phyloP scores from a whole-genome alignment of 2,888 invertebrate genomes.

The Melanchra persicariae region DNA sequence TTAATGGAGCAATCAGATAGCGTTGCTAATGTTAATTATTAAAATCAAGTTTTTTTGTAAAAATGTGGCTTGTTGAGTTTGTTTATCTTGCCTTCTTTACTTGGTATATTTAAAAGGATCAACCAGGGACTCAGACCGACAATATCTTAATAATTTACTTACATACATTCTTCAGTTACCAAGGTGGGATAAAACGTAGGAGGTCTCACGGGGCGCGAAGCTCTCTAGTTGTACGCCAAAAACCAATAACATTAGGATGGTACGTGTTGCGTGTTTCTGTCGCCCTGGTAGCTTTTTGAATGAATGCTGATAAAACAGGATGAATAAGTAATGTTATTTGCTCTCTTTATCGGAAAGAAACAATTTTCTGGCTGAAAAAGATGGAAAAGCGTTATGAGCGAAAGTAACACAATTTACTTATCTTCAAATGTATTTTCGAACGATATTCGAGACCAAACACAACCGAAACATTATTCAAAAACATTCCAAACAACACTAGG shows the following conservation, averaged over 20 bases:
- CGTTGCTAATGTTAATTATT: conserved; percentile 46
- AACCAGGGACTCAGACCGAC: conserved; percentile 68
- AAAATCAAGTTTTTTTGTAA: not conserved
- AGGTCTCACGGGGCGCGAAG: conserved; percentile 78
- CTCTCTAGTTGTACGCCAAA: conserved; percentile 77
- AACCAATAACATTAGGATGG: conserved; percentile 88
- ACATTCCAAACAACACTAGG: not conserved
- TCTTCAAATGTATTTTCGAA: not conserved
- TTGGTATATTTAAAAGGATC: conserved; percentile 33
- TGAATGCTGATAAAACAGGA: conserved; percentile 51
- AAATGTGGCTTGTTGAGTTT: not conserved
- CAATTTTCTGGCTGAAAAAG: not conserved
- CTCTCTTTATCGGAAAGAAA: conserved; percentile 27
- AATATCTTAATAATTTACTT: conserved; percentile 79
- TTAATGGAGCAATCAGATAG: conserved; percentile 27
- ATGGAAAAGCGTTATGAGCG: not conserved
- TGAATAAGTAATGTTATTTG: conserved; percentile 61
- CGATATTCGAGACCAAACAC: not conserved
- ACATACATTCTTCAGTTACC: conserved; percentile 78
- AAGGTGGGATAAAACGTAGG: conserved; percentile 81
- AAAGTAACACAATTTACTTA: not conserved
- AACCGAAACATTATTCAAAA: not conserved
- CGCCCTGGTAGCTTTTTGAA: conserved; percentile 73
- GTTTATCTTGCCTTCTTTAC: not conserved
- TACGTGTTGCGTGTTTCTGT: conserved; percentile 80